These are phyloP conservation scores for Pristionchus pacificus DNA, from an alignment of 1,140 invertebrate species.

Conservation along the genomic window DNA sequence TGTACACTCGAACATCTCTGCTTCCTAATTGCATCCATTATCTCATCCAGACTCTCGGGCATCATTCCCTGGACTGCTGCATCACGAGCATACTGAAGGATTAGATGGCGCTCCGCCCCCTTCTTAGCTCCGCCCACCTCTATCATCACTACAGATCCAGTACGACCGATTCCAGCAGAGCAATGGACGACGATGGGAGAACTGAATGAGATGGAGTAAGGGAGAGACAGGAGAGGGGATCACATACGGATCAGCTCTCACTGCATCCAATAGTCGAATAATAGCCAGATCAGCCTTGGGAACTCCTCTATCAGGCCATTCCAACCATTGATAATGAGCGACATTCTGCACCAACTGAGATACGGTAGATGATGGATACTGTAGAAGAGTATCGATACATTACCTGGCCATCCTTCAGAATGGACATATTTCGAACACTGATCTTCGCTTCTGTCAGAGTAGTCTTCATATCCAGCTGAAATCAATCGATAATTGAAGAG, in stretches of 20 bases:
- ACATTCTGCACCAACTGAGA: constrained; percentile 5
- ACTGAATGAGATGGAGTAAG: neutral
- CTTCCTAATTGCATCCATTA: neutral
- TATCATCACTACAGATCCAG: neutral
- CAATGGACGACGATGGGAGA: constrained; percentile 87
- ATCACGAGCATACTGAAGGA: neutral
- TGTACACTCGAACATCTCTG: neutral
- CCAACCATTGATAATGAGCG: constrained; percentile 29
- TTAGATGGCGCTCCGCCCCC: neutral
- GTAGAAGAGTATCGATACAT: too few species aligned
- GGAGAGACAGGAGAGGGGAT: neutral
- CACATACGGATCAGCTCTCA: constrained; percentile 63
- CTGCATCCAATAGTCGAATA: constrained; percentile 8
- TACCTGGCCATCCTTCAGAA: neutral
- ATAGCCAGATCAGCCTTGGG: constrained; percentile 17
- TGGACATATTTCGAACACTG: neutral
- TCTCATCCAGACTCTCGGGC: neutral
- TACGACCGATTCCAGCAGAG: constrained; percentile 73
- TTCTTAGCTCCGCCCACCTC: neutral
- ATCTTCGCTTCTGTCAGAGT: too few species aligned
- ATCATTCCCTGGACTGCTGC: neutral
- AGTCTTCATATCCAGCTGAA: too few species aligned
- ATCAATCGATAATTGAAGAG: too few species aligned
- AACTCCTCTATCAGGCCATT: constrained; percentile 38
- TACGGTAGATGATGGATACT: too few species aligned